Percentiles rank a stretch among this genome's conserved stretches.
These are phyloP conservation scores for Brachyhypopomus gauderio DNA, from an alignment of 2,113 vertebrate species.

Conservation along the genomic window DNA sequence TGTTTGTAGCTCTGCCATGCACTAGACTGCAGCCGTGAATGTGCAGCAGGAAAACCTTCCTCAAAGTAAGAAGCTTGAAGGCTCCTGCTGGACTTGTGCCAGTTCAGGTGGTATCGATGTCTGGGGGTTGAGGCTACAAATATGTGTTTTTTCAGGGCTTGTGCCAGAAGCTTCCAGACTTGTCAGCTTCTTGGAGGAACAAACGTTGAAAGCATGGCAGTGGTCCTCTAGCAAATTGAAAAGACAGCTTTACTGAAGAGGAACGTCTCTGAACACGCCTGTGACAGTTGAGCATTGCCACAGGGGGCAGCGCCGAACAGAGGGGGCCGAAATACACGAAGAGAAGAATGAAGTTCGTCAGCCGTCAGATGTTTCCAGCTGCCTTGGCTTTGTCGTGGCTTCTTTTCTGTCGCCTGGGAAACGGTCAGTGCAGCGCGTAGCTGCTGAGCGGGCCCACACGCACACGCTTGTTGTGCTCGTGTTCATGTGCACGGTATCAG, in stretches of 20 bases:
- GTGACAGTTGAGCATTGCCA: constrained; percentile 5
- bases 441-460: not conserved
- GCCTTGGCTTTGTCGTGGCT: constrained; percentile 66
- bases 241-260: not conserved
- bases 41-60: too few relatives aligned
- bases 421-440: constrained; percentile 42
- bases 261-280: not conserved
- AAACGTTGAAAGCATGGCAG: too few relatives aligned
- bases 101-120: too few relatives aligned
- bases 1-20: not conserved
- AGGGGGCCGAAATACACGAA: not conserved
- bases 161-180: too few relatives aligned
- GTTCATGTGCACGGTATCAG: not conserved
- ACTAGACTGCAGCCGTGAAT: too few relatives aligned
- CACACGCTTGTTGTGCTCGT: not conserved
- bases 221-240: not conserved
- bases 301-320: not conserved
- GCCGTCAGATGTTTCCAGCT: constrained; percentile 56
- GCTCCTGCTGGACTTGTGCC: too few relatives aligned
- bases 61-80: too few relatives aligned
- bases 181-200: too few relatives aligned
- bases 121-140: not conserved
- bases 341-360: constrained; percentile 45
- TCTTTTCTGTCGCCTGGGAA: constrained; percentile 67
- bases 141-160: not conserved